Evolutionary conservation across 2,888 invertebrate species (phyloP).

Genomic region (Netelia melanura): DNA sequence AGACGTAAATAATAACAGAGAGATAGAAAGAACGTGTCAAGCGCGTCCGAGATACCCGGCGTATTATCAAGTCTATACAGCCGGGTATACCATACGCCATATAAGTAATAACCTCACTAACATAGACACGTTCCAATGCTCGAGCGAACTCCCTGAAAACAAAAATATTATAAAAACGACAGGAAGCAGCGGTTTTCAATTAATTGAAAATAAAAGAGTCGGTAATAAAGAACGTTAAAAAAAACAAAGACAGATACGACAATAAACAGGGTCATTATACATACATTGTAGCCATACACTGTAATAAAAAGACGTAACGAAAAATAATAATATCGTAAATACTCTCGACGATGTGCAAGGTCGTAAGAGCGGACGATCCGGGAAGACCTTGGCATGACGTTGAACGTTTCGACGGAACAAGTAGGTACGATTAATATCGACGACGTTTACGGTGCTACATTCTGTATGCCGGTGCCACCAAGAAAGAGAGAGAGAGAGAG

Average conservation of each 20-base stretch:
- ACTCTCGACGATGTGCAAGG: constrained; percentile 61
- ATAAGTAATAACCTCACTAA: constrained; percentile 3
- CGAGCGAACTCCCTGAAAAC: background rate
- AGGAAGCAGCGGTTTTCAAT: background rate
- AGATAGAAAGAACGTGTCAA: constrained; percentile 32
- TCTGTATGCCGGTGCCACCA: constrained; percentile 42
- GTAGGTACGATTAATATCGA: constrained; percentile 56
- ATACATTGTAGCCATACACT: background rate
- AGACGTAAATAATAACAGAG: constrained; percentile 49
- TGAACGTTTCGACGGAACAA: constrained; percentile 58
- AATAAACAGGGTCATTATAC: constrained; percentile 32
- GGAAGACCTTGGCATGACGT: constrained; percentile 66
- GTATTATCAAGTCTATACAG: background rate
- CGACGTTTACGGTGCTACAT: constrained; percentile 42
- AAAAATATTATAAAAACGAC: background rate
- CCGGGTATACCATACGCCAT: background rate
- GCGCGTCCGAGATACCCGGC: constrained; percentile 5
- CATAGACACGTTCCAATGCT: background rate
- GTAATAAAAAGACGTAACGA: constrained; percentile 18
- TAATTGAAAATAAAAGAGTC: background rate
- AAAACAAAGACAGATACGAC: constrained; percentile 5
- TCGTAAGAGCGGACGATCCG: constrained; percentile 60
- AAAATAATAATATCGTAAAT: constrained; percentile 47
- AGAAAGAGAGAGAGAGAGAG: constrained; percentile 15
- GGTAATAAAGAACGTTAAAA: background rate